These are phyloP conservation scores for Lepidothrix coronata DNA, from an alignment of 2,113 vertebrate species.

Conservation along the genomic window DNA sequence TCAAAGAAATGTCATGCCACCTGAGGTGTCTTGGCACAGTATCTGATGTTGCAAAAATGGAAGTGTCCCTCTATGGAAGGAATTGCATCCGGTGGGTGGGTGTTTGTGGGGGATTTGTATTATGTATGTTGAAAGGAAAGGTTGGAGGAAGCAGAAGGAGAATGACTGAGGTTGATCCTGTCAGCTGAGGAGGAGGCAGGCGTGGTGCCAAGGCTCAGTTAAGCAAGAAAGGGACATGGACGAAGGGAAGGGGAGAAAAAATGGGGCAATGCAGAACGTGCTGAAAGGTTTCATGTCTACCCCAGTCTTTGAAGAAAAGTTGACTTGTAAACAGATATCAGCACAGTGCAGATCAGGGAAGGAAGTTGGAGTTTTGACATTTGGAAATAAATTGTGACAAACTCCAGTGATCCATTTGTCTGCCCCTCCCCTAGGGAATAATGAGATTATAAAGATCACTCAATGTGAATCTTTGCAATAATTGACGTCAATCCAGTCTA, in stretches of 20 bases:
- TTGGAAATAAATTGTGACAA: neutral
- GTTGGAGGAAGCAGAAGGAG: neutral
- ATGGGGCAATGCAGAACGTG: rapidly evolving
- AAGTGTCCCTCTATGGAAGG: neutral
- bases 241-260: neutral
- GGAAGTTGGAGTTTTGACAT: neutral
- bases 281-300: neutral
- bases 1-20: neutral
- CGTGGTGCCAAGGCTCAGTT: neutral
- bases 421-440: neutral
- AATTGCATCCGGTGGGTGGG: neutral
- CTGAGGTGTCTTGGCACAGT: neutral
- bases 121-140: neutral
- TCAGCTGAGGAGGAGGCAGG: neutral
- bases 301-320: neutral
- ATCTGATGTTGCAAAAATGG: neutral
- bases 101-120: neutral
- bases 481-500: neutral
- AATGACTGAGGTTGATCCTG: neutral
- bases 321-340: neutral
- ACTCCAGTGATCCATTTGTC: neutral
- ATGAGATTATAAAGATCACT: constrained; percentile 1
- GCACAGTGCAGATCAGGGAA: neutral
- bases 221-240: neutral
- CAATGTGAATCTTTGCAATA: neutral